Percentiles rank a stretch among this genome's conserved stretches.
These are phyloP conservation scores for Zeugodacus cucurbitae DNA, from an alignment of 1,140 invertebrate genomes.

Conservation along the genomic window DNA sequence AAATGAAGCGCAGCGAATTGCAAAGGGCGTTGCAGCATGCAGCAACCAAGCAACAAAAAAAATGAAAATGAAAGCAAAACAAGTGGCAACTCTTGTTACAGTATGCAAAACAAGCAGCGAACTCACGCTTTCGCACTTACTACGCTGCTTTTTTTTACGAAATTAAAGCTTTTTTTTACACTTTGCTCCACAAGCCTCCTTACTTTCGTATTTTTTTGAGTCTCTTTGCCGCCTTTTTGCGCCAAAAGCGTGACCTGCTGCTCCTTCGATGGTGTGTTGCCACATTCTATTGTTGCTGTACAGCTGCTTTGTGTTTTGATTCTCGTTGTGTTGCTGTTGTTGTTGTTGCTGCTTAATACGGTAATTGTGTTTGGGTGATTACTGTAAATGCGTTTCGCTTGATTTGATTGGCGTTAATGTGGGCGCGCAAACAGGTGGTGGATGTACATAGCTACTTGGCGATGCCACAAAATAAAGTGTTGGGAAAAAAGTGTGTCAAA, in stretches of 20 bases:
- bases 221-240: background rate
- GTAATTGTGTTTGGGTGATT: conserved; percentile 38
- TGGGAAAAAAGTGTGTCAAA: background rate
- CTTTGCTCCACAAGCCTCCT: background rate
- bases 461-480: background rate
- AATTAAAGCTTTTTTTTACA: background rate
- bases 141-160: background rate
- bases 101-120: conserved; percentile 29
- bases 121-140: conserved; percentile 16
- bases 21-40: conserved; percentile 23
- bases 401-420: conserved; percentile 38
- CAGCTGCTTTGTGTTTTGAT: background rate
- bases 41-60: background rate
- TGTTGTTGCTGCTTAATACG: background rate
- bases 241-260: background rate
- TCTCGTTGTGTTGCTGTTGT: background rate
- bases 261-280: background rate
- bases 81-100: background rate
- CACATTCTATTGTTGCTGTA: background rate
- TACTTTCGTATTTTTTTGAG: background rate
- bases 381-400: conserved; percentile 11
- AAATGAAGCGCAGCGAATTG: conserved; percentile 31
- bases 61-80: background rate
- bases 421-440: conserved; percentile 9
- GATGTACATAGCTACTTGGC: background rate